phyloP scores from a whole-genome alignment of 2,888 invertebrate genomes.

The Anthrax anthrax region DNA sequence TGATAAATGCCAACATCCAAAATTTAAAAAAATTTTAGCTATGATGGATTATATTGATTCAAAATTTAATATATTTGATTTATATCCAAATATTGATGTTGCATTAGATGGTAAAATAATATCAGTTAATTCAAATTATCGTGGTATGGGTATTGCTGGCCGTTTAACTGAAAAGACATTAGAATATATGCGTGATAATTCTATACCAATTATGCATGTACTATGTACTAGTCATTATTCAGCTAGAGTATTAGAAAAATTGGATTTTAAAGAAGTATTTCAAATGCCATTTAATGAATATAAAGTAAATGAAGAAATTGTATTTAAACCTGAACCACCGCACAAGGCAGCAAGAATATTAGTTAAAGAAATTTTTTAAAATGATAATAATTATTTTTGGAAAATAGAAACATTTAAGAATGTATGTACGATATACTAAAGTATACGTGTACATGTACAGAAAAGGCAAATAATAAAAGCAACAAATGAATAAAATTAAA shows the following conservation, averaged over 20 bases:
- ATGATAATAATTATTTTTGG: too few relatives aligned
- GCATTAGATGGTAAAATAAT: constrained; percentile 33
- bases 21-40: constrained; percentile 39
- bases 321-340: constrained; percentile 50
- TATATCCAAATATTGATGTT: constrained; percentile 31
- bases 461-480: too few relatives aligned
- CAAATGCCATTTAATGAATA: constrained; percentile 50
- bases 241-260: constrained; percentile 52
- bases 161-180: constrained; percentile 25
- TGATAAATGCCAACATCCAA: constrained; percentile 34
- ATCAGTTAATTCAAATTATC: constrained; percentile 30
- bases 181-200: constrained; percentile 28
- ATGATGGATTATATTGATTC: constrained; percentile 37
- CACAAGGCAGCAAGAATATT: constrained; percentile 46
- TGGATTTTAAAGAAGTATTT: constrained; percentile 56
- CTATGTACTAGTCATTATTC: constrained; percentile 66
- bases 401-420: too few relatives aligned
- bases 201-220: constrained; percentile 44
- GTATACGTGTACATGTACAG: too few relatives aligned
- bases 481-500: too few relatives aligned
- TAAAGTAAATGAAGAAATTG: constrained; percentile 42
- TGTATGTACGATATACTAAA: too few relatives aligned
- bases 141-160: constrained; percentile 33
- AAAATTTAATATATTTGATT: constrained; percentile 33
- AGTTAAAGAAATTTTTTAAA: constrained; percentile 34